Conservation (phyloP, 2,888 invertebrate species). For the Cactoblastis cactorum region DNA sequence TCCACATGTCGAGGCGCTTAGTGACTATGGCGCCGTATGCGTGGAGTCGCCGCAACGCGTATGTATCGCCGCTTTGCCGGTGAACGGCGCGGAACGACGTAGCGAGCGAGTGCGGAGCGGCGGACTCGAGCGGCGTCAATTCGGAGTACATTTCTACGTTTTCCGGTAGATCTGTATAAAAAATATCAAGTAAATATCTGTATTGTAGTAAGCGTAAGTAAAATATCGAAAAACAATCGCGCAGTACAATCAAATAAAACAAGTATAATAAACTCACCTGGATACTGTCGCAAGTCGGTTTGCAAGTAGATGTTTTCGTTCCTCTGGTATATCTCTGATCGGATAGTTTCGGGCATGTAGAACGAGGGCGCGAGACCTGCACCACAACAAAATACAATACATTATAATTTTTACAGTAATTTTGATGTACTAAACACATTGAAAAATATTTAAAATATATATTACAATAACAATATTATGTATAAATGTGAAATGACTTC, state of each 20-base stretch:
- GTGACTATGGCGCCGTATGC: slow-evolving; percentile 88
- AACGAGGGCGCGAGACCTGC: slow-evolving; percentile 81
- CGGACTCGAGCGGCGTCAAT: slow-evolving; percentile 89
- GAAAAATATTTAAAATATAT: no score
- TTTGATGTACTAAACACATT: no score
- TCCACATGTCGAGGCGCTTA: slow-evolving; percentile 97
- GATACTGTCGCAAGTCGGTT: slow-evolving; percentile 77
- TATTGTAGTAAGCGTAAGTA: no score
- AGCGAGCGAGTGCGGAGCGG: slow-evolving; percentile 84
- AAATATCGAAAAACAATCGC: no score
- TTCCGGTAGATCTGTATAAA: slow-evolving; percentile 85
- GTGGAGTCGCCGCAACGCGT: slow-evolving; percentile 93
- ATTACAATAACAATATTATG: no score
- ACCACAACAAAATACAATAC: not conserved
- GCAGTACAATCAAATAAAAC: not conserved
- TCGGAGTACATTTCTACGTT: slow-evolving; percentile 95
- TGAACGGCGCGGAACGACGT: slow-evolving; percentile 95
- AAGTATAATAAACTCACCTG: slow-evolving; percentile 36
- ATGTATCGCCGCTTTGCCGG: slow-evolving; percentile 90
- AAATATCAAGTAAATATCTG: not conserved
- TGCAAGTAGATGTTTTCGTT: slow-evolving; percentile 87
- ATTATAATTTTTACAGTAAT: no score
- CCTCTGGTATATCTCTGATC: slow-evolving; percentile 86
- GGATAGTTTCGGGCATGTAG: slow-evolving; percentile 91
- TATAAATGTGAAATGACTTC: no score